Base-by-base conservation (phyloP, 1,140 invertebrate species). In the Phthorimaea operculella region DNA sequence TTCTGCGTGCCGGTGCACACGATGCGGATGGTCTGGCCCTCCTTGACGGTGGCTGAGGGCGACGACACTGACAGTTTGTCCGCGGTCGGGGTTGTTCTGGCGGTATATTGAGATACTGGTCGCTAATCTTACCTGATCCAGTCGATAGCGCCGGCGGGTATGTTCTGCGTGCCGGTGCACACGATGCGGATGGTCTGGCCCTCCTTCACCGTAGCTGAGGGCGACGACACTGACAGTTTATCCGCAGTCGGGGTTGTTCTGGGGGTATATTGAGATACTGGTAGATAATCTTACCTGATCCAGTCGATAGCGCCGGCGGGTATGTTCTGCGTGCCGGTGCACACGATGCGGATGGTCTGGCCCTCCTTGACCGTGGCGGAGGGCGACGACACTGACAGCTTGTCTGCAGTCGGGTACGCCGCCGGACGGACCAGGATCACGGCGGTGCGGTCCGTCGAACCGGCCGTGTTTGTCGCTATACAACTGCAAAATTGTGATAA, bases 261-360 rank as follows among this genome's bases (percentile, higher is more conserved):
- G n/a, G n/a, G n/a, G n/a, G n/a, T n/a, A n/a, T n/a, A n/a, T n/a
- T n/a, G n/a, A n/a, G n/a, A n/a, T n/a, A n/a, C n/a, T n/a, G n/a
- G n/a, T n/a, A n/a, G n/a, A 39, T 39, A n/a, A 4, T 39, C 3
- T 4, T 47, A 86, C 84, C 84, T 79, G 48, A 75, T 55, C 84
- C 84, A 86, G 39, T 76, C 71, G n/a, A 86, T 77, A 11, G 72
- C 62, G n/a, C 74, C 76, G 42, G 74, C 57, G 1, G 75, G 74
- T 7, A 86, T 66, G 12, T 62, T 74, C 1, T 67, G 52, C 1
- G 75, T 70, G 7, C 73, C 76, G 14, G 80, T 78, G 48, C 84
- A 86, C 0, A 72, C 71, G 1, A 85, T 56, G 0, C 63, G 68
- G 2, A 68, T 70, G 48, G 65, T 74, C 51, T 78, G 70, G 4